Base-by-base conservation (phyloP, 2,888 invertebrate species). In the Notocelia uddmanniana region DNA sequence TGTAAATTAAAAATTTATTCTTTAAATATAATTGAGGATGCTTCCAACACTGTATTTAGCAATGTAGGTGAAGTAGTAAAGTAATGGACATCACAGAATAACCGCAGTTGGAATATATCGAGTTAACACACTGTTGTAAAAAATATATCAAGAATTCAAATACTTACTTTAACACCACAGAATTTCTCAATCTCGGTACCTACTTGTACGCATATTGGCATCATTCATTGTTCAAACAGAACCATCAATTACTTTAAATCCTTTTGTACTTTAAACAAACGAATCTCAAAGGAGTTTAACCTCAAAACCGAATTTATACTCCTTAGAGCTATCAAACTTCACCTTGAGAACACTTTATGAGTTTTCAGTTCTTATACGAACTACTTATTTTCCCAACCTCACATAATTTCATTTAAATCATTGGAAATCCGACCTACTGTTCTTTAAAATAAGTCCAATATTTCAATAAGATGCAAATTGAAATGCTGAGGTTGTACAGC, bases 281-380 rank as follows among this genome's bases (percentile, higher is more conserved):
- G 34, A 52, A 64, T 21, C 34, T 64, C 54, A 64, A 63, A 63
- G 55, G 26, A 26, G 52, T 63, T 50, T n/a, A 45, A 52, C 63
- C 64, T 64, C 64, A 54, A 64, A 64, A 63, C 64, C 34, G 21
- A 52, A 64, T 64, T 37, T 37, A 54, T 23, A 63, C 15, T 41
- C 41, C 52, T 52, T 21, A 64, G 64, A 63, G 34, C 52, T 54
- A 64, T 64, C 21, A 64, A 64, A 64, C 64, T 64, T 54, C 34
- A 64, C 64, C 64, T 64, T 64, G 52, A 64, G 60, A 18, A n/a
- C 50, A 23, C 34, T 64, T 64, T 64, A 64, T 64, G 52, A 37
- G 37, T 64, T 64, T 64, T 54, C 64, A 64, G 64, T 37, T 64
- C 34, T 50, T 52, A 54, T 64, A 54, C 52, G 52, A 37, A 52